phyloP scores from a whole-genome alignment of 2,797 vertebrate species.

The Sarcophilus harrisii region DNA sequence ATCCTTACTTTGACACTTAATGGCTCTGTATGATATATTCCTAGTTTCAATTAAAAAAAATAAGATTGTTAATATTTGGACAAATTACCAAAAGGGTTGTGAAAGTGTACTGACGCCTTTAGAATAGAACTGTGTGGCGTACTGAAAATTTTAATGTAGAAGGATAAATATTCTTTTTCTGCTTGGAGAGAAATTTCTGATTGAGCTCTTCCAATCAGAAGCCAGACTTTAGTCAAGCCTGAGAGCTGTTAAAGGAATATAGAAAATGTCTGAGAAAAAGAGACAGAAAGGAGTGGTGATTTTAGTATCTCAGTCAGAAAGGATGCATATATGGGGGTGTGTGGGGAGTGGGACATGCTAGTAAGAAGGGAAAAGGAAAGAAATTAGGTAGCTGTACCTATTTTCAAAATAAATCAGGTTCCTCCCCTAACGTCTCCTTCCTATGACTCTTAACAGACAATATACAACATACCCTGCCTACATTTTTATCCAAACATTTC shows the following conservation, averaged over 20 bases:
- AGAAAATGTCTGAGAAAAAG: not conserved
- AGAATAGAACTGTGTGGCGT: not conserved
- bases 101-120: not conserved
- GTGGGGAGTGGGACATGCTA: not conserved
- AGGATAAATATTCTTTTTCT: not conserved
- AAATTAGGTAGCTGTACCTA: not conserved
- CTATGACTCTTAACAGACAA: not conserved
- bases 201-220: not conserved
- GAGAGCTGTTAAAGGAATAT: not conserved
- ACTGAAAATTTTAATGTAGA: not conserved
- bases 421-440: not conserved
- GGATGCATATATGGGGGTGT: rapidly evolving
- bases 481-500: not conserved
- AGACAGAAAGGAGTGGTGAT: not conserved
- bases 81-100: not conserved
- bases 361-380: not conserved
- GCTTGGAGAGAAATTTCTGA: not conserved
- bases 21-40: no score
- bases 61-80: not conserved
- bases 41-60: no score
- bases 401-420: not conserved
- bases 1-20: no score
- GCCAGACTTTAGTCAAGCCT: not conserved
- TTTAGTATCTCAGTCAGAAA: not conserved
- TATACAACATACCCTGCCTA: not conserved